Evolutionary conservation across 2,888 invertebrate genomes (phyloP).

Genomic region (Zaprionus lineosus): DNA sequence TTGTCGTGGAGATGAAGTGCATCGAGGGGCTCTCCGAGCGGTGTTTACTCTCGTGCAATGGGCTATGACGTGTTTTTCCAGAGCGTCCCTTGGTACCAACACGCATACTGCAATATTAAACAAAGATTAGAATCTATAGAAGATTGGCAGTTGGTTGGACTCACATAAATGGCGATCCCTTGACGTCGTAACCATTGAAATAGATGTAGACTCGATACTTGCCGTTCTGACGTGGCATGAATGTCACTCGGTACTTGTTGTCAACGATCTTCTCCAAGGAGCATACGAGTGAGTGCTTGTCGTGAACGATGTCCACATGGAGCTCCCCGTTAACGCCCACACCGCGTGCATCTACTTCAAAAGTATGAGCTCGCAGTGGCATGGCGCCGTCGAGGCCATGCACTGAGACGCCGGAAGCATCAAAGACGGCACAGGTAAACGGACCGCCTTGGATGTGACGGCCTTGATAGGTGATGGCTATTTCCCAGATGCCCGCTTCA

Average conservation of each 20-base stretch:
- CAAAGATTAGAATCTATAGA: not conserved
- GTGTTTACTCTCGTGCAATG: conserved; percentile 84
- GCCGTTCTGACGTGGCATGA: conserved; percentile 90
- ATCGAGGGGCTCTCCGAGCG: conserved; percentile 83
- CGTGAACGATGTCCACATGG: conserved; percentile 94
- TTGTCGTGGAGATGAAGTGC: conserved; percentile 81
- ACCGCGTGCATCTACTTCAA: conserved; percentile 89
- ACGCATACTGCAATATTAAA: conserved; percentile 84
- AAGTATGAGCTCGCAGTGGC: conserved; percentile 93
- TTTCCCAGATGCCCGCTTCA: conserved; percentile 98
- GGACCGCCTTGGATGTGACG: conserved; percentile 98
- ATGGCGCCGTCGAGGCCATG: conserved; percentile 91
- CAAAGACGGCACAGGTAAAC: conserved; percentile 97
- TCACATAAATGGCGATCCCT: conserved; percentile 91
- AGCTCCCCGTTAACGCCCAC: conserved; percentile 94
- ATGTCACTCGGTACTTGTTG: conserved; percentile 90
- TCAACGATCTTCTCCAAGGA: conserved; percentile 91
- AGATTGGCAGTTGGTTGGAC: not conserved
- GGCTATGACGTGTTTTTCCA: conserved; percentile 84
- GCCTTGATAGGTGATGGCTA: conserved; percentile 97
- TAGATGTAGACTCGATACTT: conserved; percentile 94
- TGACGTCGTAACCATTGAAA: conserved; percentile 94
- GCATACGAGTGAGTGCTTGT: conserved; percentile 92
- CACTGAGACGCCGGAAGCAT: conserved; percentile 94
- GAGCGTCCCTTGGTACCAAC: conserved; percentile 89